Base-by-base conservation (phyloP, 2,113 vertebrate species). In the Leuciscus idus region DNA sequence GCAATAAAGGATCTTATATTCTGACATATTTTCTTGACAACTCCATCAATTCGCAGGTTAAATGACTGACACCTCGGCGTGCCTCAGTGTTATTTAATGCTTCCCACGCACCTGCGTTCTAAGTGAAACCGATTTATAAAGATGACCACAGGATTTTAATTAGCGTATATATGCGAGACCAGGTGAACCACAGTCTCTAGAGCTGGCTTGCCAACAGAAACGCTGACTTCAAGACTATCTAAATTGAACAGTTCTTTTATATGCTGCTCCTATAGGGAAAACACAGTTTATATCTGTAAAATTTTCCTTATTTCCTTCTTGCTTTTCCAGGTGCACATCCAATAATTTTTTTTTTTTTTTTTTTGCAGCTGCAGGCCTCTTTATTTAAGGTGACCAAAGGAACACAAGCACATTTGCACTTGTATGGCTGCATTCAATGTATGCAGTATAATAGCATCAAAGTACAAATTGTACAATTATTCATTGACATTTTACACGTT, bases 381-480 rank as follows among this genome's bases (percentile, higher is more conserved):
- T 78, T 30, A 78, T 78, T 55, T 4, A 59, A 78, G 59, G 76
- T 78, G 55, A 79, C 55, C 30, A 77, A 55, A 76, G 74, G 55
- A 77, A 55, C 15, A 30, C 48, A 77, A 74, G 72, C 43, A 75
- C n/a, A 50, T 50, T 28, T 48, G 73, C 8, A 2, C 74, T 76
- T 48, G 74, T 52, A 52, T 30, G 7, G 28, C 26, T 52, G 28
- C 55, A 61, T 79, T 59, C 33, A 79, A n/a, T 79, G 46, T 33
- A 55, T 4, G 26, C 17, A 55, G n/a, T 28, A 55, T 19, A 76
- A 76, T 30, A 76, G 46, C 52, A 30, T 78, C 17, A 57, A 57
- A 15, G 48, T 86, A 89, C 87, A 84, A 88, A 87, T 90, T 89
- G 21, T 88, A 89, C 77, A 90, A 90, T 90, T 75, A 81, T 50